Evolutionary conservation across 2,113 vertebrate species (phyloP), one percentile per base, ranked within the genome.

Genomic region (Lasiurus borealis): DNA sequence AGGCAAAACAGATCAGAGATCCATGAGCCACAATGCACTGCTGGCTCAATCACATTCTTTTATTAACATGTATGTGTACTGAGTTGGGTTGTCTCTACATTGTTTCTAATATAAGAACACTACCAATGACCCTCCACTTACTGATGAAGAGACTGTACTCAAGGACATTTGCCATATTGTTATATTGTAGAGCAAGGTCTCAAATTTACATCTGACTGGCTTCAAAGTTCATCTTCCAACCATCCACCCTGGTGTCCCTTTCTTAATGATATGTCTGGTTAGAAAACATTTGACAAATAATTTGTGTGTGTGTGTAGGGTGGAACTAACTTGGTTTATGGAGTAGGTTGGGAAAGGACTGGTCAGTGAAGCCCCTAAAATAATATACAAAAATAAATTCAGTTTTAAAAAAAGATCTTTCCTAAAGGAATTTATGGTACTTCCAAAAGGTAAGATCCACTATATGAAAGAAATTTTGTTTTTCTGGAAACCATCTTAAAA

Each of bases 401-500:
- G 19, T 8, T 50, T 91, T 64, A 15, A 73, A 73, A 46, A 73
- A 31, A 8, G 12, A 85, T 48, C 44, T 81, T 76, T 76, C 18
- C 81, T 44, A 85, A 76, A 85, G 40, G 25, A 3, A 54, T 64
- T 50, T 71, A 80, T 34, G 48, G 50, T 4, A 12, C 21, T 29
- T 54, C 76, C 31, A 19, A 76, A 90, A 86, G 31, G 78, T 83
- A 93, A 87, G 68, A 90, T 81, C 40, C 25, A 90, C 25, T 88
- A 48, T 14, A 36, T 52, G 15, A 34, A 36, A 76, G 81, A 88
- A 66, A 68, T 94, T 82, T 83, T 69, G 85, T 27, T 13, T 94
- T 88, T 85, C 78, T 95, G 50, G 59, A 95, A 94, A 88, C 0
- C 2, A 52, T 66, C 71, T 48, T 93, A 83, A 75, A 92, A 89